A percentile compares a stretch with the other conserved stretches of the same genome.
Conservation (phyloP, 2,797 vertebrate genomes). For the Pangasius mekongensis region DNA sequence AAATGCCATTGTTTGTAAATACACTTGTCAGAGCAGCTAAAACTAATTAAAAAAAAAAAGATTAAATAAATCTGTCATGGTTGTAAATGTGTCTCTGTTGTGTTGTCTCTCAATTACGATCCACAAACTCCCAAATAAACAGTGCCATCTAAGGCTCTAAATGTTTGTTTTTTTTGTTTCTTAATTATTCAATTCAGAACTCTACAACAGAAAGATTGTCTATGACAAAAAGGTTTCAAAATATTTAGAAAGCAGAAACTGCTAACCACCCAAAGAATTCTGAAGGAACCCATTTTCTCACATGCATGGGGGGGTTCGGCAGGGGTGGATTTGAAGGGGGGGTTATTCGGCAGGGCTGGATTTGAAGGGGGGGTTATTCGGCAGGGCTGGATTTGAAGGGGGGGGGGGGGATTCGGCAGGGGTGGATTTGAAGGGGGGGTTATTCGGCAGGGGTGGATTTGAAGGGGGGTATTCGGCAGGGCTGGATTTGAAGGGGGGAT, state of each 20-base stretch:
- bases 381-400: too few relatives aligned
- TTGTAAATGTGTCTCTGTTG: constrained; percentile 64
- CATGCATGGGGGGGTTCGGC: too few relatives aligned
- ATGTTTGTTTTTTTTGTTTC: neutral
- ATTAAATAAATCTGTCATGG: constrained; percentile 74
- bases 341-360: too few relatives aligned
- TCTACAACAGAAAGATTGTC: neutral
- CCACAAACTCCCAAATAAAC: neutral
- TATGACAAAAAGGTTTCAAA: neutral
- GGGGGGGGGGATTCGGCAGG: too few relatives aligned
- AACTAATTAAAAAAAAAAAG: constrained; percentile 71
- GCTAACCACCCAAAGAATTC: neutral
- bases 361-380: too few relatives aligned
- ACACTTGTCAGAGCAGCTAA: constrained; percentile 79
- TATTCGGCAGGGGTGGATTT: too few relatives aligned
- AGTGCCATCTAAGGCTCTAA: neutral
- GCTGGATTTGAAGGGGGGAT: too few relatives aligned
- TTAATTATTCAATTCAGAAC: neutral
- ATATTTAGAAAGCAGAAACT: neutral
- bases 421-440: too few relatives aligned
- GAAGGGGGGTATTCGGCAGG: too few relatives aligned
- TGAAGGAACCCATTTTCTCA: neutral
- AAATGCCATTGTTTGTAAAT: constrained; percentile 79
- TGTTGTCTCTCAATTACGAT: neutral
- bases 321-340: too few relatives aligned